Conservation (phyloP, 2,113 vertebrate genomes). For the Ariopsis seemanni region DNA sequence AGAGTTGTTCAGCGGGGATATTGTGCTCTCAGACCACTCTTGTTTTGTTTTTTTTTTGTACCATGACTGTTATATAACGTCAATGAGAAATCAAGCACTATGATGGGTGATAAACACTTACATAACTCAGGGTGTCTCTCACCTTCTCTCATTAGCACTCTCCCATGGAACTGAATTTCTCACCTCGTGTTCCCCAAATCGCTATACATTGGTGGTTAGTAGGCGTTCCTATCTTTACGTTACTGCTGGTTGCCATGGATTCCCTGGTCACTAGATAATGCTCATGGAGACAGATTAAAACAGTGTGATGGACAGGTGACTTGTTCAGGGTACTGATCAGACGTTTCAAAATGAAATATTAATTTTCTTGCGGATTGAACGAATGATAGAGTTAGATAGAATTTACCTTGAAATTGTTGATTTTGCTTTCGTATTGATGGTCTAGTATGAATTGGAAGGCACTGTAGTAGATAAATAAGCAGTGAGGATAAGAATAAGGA, state of each 20-base stretch:
- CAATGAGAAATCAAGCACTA: neutral
- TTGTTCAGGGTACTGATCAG: neutral
- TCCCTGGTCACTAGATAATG: neutral
- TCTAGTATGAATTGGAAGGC: neutral
- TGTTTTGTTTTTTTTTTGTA: no score
- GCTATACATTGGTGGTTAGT: neutral
- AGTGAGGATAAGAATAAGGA: neutral
- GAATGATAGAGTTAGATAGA: no score
- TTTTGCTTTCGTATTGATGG: neutral
- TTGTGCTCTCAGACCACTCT: no score
- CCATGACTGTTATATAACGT: slow-evolving; percentile 9
- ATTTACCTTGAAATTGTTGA: no score
- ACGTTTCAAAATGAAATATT: no score
- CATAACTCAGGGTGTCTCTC: slow-evolving; percentile 1
- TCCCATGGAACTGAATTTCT: neutral
- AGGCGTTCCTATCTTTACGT: neutral
- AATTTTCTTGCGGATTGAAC: no score
- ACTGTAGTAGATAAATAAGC: neutral
- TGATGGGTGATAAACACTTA: slow-evolving; percentile 37
- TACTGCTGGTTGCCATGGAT: neutral
- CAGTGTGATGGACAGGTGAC: neutral
- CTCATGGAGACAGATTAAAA: neutral
- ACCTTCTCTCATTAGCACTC: neutral
- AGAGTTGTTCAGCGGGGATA: no score
- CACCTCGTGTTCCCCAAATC: neutral